phyloP scores from a whole-genome alignment of 2,113 vertebrate species.

The Zingel zingel region DNA sequence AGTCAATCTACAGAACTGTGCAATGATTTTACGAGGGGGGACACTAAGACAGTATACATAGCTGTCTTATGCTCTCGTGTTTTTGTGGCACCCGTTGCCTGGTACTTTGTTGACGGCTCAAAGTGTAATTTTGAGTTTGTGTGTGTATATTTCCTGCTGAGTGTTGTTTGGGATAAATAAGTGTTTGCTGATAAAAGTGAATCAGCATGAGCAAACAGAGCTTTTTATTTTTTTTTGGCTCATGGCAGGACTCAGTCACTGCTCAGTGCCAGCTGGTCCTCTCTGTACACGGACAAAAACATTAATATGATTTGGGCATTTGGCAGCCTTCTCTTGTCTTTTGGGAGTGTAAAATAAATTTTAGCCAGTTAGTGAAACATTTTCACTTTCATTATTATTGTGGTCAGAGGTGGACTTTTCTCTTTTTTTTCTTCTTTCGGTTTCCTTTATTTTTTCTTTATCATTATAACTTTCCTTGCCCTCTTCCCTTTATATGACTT shows the following conservation, averaged over 20 bases:
- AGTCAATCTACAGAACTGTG: neutral
- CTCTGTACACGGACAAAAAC: slow-evolving; percentile 27
- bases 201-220: slow-evolving; percentile 44
- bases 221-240: slow-evolving; percentile 38
- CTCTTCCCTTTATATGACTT: slow-evolving; percentile 1
- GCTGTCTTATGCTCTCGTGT: neutral
- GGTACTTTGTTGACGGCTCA: slow-evolving; percentile 24
- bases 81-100: neutral
- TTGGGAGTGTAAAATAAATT: slow-evolving; percentile 43
- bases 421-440: neutral
- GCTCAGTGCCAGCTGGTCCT: slow-evolving; percentile 53
- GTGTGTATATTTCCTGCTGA: slow-evolving; percentile 39
- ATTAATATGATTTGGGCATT: slow-evolving; percentile 43
- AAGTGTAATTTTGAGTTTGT: slow-evolving; percentile 17
- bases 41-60: neutral
- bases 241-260: slow-evolving; percentile 28
- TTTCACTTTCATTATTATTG: slow-evolving; percentile 16
- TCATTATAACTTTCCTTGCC: neutral
- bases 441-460: neutral
- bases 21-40: neutral
- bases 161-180: slow-evolving; percentile 27
- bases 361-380: slow-evolving; percentile 27
- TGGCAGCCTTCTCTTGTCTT: slow-evolving; percentile 17
- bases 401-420: neutral
- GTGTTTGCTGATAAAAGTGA: slow-evolving; percentile 41